These are phyloP conservation scores for Distichodus sexfasciatus DNA, from an alignment of 2,797 vertebrate genomes.

Conservation along the genomic window DNA sequence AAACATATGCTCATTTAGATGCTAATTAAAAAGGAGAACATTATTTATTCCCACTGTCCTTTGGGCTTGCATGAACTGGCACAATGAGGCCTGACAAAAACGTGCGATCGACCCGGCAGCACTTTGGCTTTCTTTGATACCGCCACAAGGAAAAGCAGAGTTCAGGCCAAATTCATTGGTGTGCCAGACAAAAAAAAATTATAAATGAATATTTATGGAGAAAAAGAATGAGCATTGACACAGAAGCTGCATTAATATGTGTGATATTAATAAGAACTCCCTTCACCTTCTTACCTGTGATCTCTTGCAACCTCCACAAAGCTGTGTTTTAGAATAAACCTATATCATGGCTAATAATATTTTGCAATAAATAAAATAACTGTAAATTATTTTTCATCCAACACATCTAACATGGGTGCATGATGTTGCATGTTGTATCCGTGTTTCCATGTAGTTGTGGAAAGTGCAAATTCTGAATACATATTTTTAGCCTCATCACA, in stretches of 20 bases:
- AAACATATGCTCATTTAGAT: slow-evolving; percentile 50
- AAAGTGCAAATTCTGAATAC: background rate
- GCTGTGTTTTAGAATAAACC: no score
- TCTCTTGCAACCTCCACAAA: no score
- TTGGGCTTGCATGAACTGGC: slow-evolving; percentile 31
- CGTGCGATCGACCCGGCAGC: slow-evolving; percentile 15
- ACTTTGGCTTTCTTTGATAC: slow-evolving; percentile 6
- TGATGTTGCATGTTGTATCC: no score
- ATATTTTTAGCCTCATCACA: slow-evolving; percentile 6
- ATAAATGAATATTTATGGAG: background rate
- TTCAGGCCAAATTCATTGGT: background rate
- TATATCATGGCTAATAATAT: no score
- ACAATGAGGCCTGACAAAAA: slow-evolving; percentile 42
- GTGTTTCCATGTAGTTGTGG: background rate
- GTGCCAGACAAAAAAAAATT: background rate
- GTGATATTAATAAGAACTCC: no score
- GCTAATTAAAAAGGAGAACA: slow-evolving; percentile 50
- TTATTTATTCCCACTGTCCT: slow-evolving; percentile 42
- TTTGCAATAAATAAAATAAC: no score
- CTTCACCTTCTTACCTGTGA: no score
- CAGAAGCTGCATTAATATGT: background rate
- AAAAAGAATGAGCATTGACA: background rate
- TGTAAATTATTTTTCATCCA: no score
- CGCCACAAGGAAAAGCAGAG: background rate
- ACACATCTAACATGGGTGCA: no score